Percentiles rank a stretch among this genome's conserved stretches.
phyloP scores from a whole-genome alignment of 2,797 vertebrate genomes.

The Anolis apletophallus region DNA sequence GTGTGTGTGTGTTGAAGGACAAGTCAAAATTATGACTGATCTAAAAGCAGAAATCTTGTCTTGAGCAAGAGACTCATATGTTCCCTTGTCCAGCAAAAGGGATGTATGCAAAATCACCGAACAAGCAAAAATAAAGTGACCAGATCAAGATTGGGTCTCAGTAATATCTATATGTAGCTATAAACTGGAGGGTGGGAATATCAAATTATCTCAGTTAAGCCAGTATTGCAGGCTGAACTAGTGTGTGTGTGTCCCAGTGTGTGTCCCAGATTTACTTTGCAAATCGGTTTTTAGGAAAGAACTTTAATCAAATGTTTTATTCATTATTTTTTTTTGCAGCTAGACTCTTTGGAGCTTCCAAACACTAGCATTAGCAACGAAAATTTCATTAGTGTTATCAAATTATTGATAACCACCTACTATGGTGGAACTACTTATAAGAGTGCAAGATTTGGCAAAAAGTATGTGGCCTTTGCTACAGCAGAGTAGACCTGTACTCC shows the following conservation, averaged over 20 bases:
- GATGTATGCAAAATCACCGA: background rate
- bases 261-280: background rate
- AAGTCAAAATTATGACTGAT: background rate
- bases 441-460: constrained; percentile 13
- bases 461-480: background rate
- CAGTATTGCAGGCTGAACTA: background rate
- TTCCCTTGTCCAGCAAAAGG: background rate
- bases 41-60: too few species aligned
- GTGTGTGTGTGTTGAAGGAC: background rate
- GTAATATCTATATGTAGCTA: background rate
- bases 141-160: background rate
- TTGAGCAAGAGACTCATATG: background rate
- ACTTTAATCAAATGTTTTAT: background rate
- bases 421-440: background rate
- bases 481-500: background rate
- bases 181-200: background rate
- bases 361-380: background rate
- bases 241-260: background rate
- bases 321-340: constrained; percentile 7
- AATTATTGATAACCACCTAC: background rate
- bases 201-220: background rate
- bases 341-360: background rate
- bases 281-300: background rate
- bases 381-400: background rate
- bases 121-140: background rate